Conservation (phyloP, 2,888 invertebrate genomes). For the Barypeithes pellucidus region DNA sequence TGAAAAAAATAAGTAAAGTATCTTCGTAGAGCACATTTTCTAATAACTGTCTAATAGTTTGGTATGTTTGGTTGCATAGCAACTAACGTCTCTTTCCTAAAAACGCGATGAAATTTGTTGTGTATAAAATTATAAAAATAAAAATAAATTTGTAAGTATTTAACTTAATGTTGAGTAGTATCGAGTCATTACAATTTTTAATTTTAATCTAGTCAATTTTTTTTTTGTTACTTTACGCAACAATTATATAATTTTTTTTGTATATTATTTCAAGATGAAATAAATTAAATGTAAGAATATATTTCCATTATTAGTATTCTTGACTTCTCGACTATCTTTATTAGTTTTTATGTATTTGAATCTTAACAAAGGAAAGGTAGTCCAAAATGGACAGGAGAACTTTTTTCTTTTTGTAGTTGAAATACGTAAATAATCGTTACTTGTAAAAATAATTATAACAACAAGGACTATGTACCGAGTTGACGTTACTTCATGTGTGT, state of each 20-base stretch:
- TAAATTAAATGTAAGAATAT: slow-evolving; percentile 63
- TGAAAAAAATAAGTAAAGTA: slow-evolving; percentile 22
- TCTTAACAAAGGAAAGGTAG: slow-evolving; percentile 69
- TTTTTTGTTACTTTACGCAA: slow-evolving; percentile 57
- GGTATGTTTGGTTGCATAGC: slow-evolving; percentile 15
- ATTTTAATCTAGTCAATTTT: slow-evolving; percentile 62
- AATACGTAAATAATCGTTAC: slow-evolving; percentile 38
- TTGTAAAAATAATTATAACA: slow-evolving; percentile 37
- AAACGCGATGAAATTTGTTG: slow-evolving; percentile 63
- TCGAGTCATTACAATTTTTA: slow-evolving; percentile 58
- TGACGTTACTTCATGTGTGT: slow-evolving; percentile 10
- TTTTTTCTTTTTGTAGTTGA: slow-evolving; percentile 42
- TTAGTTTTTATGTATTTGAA: slow-evolving; percentile 50
- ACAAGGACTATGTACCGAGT: slow-evolving; percentile 22
- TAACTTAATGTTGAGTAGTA: slow-evolving; percentile 63
- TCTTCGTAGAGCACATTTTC: not conserved
- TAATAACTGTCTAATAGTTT: not conserved
- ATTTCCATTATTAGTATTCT: slow-evolving; percentile 41
- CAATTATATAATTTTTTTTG: slow-evolving; percentile 57
- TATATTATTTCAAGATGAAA: slow-evolving; percentile 65
- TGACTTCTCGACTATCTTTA: slow-evolving; percentile 24
- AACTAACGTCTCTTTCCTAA: slow-evolving; percentile 41
- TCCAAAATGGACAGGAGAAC: slow-evolving; percentile 69
- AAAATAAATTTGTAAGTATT: slow-evolving; percentile 65
- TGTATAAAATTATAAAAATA: too few species aligned